A percentile compares a stretch with the other conserved stretches of the same genome.
Evolutionary conservation across 2,888 invertebrate genomes (phyloP).

Genomic region (Drosophila mercatorum): DNA sequence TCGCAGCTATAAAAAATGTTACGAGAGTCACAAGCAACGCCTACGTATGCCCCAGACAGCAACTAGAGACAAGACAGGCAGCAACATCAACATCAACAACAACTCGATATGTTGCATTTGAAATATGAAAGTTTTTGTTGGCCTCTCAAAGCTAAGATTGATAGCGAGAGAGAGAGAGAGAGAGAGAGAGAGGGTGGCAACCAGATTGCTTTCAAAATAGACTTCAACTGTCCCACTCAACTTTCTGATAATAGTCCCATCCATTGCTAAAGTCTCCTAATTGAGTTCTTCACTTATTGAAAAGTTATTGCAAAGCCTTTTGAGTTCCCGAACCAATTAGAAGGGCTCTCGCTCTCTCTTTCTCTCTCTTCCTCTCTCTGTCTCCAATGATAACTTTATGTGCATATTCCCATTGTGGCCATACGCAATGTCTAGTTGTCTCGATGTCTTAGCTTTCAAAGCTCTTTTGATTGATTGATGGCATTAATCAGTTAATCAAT

Average conservation of each 20-base stretch:
- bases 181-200: conserved; percentile 15
- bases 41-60: conserved; percentile 45
- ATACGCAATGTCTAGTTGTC: no score
- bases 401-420: no score
- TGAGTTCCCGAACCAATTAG: not conserved
- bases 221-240: conserved; percentile 13
- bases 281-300: conserved; percentile 5
- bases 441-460: no score
- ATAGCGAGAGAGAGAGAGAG: not conserved
- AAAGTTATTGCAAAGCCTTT: not conserved
- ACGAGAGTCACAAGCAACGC: conserved; percentile 55
- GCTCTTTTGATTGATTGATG: not conserved
- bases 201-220: conserved; percentile 29
- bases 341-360: not conserved
- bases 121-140: conserved; percentile 54
- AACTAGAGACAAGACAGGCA: conserved; percentile 38
- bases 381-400: not conserved
- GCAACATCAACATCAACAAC: conserved; percentile 16
- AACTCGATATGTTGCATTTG: conserved; percentile 46
- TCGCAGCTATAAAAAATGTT: conserved; percentile 44
- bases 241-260: conserved; percentile 2
- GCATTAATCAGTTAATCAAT: not conserved
- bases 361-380: not conserved
- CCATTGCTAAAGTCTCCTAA: conserved; percentile 6
- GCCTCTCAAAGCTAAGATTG: conserved; percentile 30